Conservation (phyloP, 2,113 vertebrate species). For the Azemiops feae region DNA sequence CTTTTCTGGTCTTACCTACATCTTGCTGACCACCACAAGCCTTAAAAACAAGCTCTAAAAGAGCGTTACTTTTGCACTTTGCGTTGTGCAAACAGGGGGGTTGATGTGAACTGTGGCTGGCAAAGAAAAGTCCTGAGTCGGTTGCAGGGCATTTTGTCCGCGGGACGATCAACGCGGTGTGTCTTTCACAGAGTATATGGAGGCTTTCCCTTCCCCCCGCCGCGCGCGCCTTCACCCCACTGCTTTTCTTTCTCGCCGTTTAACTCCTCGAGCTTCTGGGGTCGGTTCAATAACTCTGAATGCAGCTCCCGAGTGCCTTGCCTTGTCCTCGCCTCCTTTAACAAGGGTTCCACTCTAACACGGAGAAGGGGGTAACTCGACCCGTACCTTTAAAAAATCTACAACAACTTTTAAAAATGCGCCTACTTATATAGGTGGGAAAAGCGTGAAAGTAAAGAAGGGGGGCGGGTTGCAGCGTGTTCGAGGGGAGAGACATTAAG, state of each 20-base stretch:
- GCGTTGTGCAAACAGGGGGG: background rate
- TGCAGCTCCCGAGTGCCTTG: slow-evolving; percentile 68
- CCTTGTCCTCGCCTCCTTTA: slow-evolving; percentile 66
- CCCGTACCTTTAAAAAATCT: slow-evolving; percentile 76
- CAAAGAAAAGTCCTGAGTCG: background rate
- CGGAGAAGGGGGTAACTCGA: slow-evolving; percentile 83
- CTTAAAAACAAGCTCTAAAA: background rate
- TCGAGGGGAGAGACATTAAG: background rate
- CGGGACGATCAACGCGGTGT: background rate
- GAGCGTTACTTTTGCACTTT: background rate
- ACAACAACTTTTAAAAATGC: slow-evolving; percentile 65
- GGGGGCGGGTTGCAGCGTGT: background rate
- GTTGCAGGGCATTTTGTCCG: background rate
- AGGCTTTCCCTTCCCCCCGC: background rate
- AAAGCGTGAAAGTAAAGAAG: background rate
- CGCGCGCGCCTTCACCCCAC: slow-evolving; percentile 22
- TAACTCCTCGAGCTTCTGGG: slow-evolving; percentile 62
- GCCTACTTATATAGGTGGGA: slow-evolving; percentile 50
- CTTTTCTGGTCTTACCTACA: accelerated
- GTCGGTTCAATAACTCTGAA: slow-evolving; percentile 79
- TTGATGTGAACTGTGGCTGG: background rate
- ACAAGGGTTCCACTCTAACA: slow-evolving; percentile 77
- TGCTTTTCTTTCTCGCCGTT: slow-evolving; percentile 24
- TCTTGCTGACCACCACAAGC: background rate
- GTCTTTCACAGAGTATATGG: background rate